These are phyloP conservation scores for Amblyjoppa fuscipennis DNA, from an alignment of 2,888 invertebrate species.

Conservation along the genomic window DNA sequence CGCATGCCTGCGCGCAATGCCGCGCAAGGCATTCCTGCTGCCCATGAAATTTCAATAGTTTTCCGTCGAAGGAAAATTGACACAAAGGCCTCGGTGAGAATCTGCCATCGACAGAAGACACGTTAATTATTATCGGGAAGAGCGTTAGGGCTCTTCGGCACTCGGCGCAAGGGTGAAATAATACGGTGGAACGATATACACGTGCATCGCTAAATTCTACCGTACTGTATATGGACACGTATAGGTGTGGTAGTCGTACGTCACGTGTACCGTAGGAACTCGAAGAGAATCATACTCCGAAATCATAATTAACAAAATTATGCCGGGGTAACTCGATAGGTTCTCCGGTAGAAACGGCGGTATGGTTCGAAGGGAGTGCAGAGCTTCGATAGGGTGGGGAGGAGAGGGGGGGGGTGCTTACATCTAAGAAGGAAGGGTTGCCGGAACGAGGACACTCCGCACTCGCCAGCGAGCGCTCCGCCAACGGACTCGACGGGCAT, in stretches of 20 bases:
- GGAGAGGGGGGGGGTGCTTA: slow-evolving; percentile 72
- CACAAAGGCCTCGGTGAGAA: slow-evolving; percentile 48
- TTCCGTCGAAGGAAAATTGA: slow-evolving; percentile 50
- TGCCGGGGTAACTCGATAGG: slow-evolving; percentile 83
- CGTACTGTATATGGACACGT: slow-evolving; percentile 3
- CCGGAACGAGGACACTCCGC: slow-evolving; percentile 61
- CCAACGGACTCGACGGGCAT: slow-evolving; percentile 52
- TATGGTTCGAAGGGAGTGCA: slow-evolving; percentile 61
- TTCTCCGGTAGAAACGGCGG: slow-evolving; percentile 73
- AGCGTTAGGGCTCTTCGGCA: slow-evolving; percentile 12
- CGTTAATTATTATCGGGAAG: slow-evolving; percentile 65
- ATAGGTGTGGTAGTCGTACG: slow-evolving; percentile 8
- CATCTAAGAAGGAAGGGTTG: slow-evolving; percentile 83
- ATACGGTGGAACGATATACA: slow-evolving; percentile 49
- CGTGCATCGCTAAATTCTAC: slow-evolving; percentile 33
- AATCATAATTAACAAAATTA: slow-evolving; percentile 85
- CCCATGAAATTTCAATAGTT: background rate
- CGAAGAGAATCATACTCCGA: slow-evolving; percentile 80
- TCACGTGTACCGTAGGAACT: slow-evolving; percentile 43
- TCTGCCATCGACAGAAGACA: slow-evolving; percentile 64
- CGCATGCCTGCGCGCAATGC: too few species aligned
- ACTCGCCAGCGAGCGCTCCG: slow-evolving; percentile 41
- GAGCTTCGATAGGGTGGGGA: slow-evolving; percentile 51
- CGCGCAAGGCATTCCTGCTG: background rate
- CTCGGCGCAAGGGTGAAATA: slow-evolving; percentile 61